Base-by-base conservation (phyloP, 2,113 vertebrate genomes). In the Heterochromis multidens region DNA sequence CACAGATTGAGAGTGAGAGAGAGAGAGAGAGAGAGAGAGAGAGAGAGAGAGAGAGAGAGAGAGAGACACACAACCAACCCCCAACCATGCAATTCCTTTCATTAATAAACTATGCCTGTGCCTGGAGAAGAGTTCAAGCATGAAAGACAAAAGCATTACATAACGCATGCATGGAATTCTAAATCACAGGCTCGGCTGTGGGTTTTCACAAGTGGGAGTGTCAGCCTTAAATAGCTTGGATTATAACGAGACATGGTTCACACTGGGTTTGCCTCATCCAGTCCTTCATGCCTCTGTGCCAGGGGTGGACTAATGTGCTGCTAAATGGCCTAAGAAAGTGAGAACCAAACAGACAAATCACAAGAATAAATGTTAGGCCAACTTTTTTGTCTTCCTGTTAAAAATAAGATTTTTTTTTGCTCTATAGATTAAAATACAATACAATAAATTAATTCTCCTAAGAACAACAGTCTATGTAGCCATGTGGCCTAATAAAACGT, bases 71-170 rank as follows among this genome's bases (percentile, higher is more conserved):
- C 87, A 86, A 31, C 84, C 90, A 79, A 70, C 81, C 87, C 81
- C 77, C 85, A 85, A 89, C 85, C 91, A 91, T 91, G 91, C 89
- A 79, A 86, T 91, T 77, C 78, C 80, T 83, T 89, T 93, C 93
- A 95, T 95, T 92, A 95, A 95, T 92, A 95, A 95, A 94, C 80
- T 88, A 93, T 90, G 88, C 29, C 88, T 79, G 77, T 83, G 87
- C 91, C 74, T 89, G 59, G 81, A 89, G 82, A 92, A 65, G 84
- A 91, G 91, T 91, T 92, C 77, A 91, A 91, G 91, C 94, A 93
- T 94, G 91, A 95, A 93, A 95, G 91, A 92, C 89, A 93, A 92
- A 95, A 87, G 81, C 80, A 54, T 96, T 96, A 96, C 70, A 85
- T 95, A 96, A 96, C 61, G 3, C 92, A 86, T 86, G 91, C 94